Evolutionary conservation across 2,113 vertebrate species (phyloP), one percentile per base, ranked within the genome.

Genomic region (Oryctolagus cuniculus): DNA sequence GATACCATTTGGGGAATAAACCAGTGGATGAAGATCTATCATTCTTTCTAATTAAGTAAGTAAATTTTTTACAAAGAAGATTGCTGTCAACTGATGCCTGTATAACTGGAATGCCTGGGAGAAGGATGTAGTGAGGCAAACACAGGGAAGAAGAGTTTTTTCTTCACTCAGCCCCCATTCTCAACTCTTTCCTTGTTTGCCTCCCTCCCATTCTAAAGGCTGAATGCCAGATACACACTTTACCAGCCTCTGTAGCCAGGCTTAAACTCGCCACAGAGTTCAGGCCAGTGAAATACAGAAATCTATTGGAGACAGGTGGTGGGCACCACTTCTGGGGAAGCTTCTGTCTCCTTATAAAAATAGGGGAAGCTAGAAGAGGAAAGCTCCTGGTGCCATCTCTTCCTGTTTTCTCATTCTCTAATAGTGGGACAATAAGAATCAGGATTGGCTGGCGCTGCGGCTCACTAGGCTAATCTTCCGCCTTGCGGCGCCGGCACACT

Each of bases 341-440:
- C 84, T 87, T 79, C 74, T 85, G 51, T 61, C 67, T 81, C 64
- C 36, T 95, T 87, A 95, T 34, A 89, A 78, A 95, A 89, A 58
- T 58, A 15, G 10, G n/a, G 67, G 75, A 88, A 87, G 78, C 51
- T 67, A 96, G 63, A 92, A 85, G 24, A 53, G 74, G 16, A 84
- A 64, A 87, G 53, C 69, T n/a, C 64, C 29, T 85, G 67, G 55
- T 73, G 22, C 22, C 36, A 15, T 12, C 12, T 29, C 13, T 73
- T 51, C 11, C 80, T 89, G 70, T 34, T 89, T 88, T 77, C 10
- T 83, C 34, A 61, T 38, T 67, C 79, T 83, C 24, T 79, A 10
- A 79, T 22, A 73, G 19, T 86, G 64, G 91, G 55, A 55, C 7
- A 91, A 77, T 22, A 90, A 83, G 74, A 7, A 77, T 2, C 38